These are phyloP conservation scores for Pecten maximus DNA, from an alignment of 2,888 invertebrate genomes.

Conservation along the genomic window DNA sequence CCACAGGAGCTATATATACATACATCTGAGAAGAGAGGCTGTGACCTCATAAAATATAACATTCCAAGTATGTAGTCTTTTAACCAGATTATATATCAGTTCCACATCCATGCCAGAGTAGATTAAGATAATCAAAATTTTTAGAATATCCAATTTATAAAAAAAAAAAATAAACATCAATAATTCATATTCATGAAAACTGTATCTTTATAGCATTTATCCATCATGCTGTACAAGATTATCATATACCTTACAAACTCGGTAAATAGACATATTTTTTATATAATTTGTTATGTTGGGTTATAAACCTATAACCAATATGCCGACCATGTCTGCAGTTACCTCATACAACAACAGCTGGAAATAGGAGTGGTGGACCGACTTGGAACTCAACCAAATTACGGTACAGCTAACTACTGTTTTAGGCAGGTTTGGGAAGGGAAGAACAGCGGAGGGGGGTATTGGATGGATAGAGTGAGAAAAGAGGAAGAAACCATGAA, in stretches of 20 bases:
- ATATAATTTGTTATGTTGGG: neutral
- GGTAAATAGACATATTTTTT: neutral
- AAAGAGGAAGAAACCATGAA: neutral
- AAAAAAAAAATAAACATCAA: too few species aligned
- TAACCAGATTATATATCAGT: neutral
- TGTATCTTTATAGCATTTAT: too few species aligned
- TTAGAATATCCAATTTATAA: too few species aligned
- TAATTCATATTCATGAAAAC: neutral
- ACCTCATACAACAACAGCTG: constrained; percentile 7
- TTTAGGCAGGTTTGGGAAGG: neutral
- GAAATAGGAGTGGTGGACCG: neutral
- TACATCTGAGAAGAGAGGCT: neutral
- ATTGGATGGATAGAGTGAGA: neutral
- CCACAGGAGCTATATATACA: neutral
- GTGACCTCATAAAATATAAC: neutral
- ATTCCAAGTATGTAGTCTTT: neutral
- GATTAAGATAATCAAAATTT: neutral
- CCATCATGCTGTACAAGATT: neutral
- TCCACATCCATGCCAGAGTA: neutral
- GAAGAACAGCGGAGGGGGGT: neutral
- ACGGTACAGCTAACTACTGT: neutral
- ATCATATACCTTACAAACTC: neutral
- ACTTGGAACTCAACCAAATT: neutral
- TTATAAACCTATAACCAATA: neutral
- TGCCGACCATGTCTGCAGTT: neutral